Percentiles rank a stretch among this genome's conserved stretches.
Conservation (phyloP, 2,113 vertebrate genomes). For the Cyprinodon brontotheroides region DNA sequence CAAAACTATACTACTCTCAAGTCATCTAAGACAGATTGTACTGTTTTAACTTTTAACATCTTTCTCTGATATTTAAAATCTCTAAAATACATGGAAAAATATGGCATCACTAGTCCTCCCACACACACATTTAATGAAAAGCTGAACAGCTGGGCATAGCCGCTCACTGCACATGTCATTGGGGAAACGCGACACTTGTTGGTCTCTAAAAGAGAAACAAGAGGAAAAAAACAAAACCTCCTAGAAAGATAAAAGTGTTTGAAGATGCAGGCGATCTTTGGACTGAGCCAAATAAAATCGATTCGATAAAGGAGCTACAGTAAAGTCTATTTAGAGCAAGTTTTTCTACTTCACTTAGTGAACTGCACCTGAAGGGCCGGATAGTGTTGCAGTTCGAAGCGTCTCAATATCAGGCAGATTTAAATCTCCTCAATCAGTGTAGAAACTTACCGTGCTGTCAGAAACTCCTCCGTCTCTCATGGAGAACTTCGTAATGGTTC, state of each 20-base stretch:
- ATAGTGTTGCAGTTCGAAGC: slow-evolving; percentile 4
- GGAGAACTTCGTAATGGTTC: slow-evolving; percentile 41
- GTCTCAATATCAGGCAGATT: slow-evolving; percentile 33
- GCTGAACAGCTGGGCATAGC: neutral
- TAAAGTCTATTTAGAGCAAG: neutral
- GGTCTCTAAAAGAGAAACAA: neutral
- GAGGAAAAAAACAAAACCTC: neutral
- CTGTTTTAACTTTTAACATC: too few relatives aligned
- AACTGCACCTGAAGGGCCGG: slow-evolving; percentile 13
- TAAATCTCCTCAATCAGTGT: slow-evolving; percentile 43
- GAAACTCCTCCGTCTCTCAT: slow-evolving; percentile 37
- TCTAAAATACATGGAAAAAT: too few relatives aligned
- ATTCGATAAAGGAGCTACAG: neutral
- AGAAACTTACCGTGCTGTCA: slow-evolving; percentile 19
- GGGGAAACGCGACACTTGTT: neutral
- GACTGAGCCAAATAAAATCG: neutral
- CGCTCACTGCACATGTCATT: neutral
- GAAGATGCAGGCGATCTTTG: neutral
- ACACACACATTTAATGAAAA: neutral
- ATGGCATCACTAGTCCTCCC: neutral
- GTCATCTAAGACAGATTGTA: too few relatives aligned
- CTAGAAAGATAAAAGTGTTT: too few relatives aligned
- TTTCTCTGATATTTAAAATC: too few relatives aligned
- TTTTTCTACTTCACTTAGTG: neutral
- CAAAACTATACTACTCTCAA: too few relatives aligned